These are phyloP conservation scores for Pandion haliaetus DNA, from an alignment of 2,113 vertebrate species.

Conservation along the genomic window DNA sequence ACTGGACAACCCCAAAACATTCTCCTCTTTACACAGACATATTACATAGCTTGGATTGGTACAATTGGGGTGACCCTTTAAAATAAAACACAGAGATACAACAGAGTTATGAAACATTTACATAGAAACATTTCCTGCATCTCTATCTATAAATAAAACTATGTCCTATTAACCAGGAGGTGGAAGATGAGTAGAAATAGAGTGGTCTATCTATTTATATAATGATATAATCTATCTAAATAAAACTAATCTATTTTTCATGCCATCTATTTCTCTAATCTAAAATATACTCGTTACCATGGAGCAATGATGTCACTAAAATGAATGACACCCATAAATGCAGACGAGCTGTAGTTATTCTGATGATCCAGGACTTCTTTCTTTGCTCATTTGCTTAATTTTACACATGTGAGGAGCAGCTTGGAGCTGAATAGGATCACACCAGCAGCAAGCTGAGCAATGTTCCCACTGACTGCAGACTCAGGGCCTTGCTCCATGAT, in stretches of 20 bases:
- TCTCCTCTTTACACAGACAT: not conserved
- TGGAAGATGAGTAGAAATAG: conserved; percentile 63
- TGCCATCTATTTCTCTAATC: conserved; percentile 65
- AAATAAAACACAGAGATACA: not conserved
- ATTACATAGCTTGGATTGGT: not conserved
- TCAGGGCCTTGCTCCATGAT: not conserved
- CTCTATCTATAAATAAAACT: conserved; percentile 57
- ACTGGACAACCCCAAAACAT: not conserved
- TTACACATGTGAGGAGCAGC: conserved; percentile 47
- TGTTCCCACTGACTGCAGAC: not conserved
- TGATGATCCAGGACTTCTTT: conserved; percentile 64
- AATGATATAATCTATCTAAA: conserved; percentile 66
- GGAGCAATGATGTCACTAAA: conserved; percentile 69
- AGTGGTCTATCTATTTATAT: conserved; percentile 65
- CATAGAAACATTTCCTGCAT: conserved; percentile 27
- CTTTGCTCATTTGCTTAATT: conserved; percentile 60
- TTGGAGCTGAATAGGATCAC: conserved; percentile 20
- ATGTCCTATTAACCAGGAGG: conserved; percentile 61
- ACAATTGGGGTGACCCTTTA: not conserved
- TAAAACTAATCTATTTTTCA: conserved; percentile 72
- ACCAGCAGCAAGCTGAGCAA: not conserved
- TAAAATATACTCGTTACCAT: conserved; percentile 63
- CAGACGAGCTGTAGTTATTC: conserved; percentile 64
- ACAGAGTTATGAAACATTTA: conserved; percentile 55
- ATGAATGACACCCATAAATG: conserved; percentile 68